phyloP scores from a whole-genome alignment of 1,140 invertebrate species.

The Helicorthomorpha holstii region DNA sequence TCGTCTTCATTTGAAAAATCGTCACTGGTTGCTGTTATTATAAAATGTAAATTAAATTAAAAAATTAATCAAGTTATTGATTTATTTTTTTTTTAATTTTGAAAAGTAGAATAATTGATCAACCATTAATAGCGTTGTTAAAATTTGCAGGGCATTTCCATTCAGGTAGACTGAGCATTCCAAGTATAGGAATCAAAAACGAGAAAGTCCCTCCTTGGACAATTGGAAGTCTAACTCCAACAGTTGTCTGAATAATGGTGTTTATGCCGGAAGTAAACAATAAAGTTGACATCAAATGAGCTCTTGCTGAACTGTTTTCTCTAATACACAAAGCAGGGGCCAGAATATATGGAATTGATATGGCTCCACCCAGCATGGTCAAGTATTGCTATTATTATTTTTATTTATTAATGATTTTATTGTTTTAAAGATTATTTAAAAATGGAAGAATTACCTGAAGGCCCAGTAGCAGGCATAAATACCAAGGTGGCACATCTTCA shows the following conservation, averaged over 20 bases:
- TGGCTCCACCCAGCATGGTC: constrained; percentile 71
- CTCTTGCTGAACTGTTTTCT: constrained; percentile 54
- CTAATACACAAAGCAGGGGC: constrained; percentile 64
- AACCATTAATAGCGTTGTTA: too few relatives aligned
- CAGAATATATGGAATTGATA: constrained; percentile 65
- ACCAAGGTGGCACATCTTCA: constrained; percentile 65
- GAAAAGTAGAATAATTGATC: too few relatives aligned
- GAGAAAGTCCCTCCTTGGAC: constrained; percentile 68
- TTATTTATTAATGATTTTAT: not conserved
- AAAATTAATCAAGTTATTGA: too few relatives aligned
- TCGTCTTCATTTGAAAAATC: too few relatives aligned
- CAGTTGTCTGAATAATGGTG: constrained; percentile 58
- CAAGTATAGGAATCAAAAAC: constrained; percentile 66
- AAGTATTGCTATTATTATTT: constrained; percentile 50
- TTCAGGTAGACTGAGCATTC: constrained; percentile 54
- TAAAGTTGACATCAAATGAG: constrained; percentile 68
- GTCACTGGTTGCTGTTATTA: too few relatives aligned
- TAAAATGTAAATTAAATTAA: too few relatives aligned
- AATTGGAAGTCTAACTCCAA: constrained; percentile 56
- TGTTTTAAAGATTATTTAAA: too few relatives aligned
- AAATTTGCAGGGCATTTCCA: constrained; percentile 45
- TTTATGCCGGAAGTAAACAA: constrained; percentile 72
- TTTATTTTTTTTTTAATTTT: too few relatives aligned
- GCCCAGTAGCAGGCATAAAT: constrained; percentile 61
- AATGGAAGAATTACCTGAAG: constrained; percentile 40